A percentile compares a stretch with the other conserved stretches of the same genome.
Evolutionary conservation across 2,888 invertebrate genomes (phyloP).

Genomic region (Apoda limacodes): DNA sequence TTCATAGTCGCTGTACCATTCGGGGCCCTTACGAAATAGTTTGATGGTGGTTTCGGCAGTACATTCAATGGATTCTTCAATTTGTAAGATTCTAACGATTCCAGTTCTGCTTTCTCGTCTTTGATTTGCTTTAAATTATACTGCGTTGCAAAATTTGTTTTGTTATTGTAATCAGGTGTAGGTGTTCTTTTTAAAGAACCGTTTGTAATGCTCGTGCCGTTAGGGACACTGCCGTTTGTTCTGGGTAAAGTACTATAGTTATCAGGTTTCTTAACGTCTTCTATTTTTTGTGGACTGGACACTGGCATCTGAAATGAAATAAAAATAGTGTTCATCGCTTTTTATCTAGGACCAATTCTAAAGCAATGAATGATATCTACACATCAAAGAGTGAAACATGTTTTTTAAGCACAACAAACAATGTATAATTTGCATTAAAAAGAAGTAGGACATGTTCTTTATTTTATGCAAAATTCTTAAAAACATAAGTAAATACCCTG

Average conservation of each 20-base stretch:
- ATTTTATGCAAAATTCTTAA: no score
- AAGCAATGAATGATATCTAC: no score
- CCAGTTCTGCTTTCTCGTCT: conserved; percentile 76
- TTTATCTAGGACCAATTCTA: no score
- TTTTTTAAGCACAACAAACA: no score
- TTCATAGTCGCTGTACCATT: conserved; percentile 69
- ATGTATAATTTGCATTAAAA: no score
- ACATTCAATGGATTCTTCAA: conserved; percentile 73
- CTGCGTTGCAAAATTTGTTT: conserved; percentile 28
- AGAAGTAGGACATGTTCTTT: no score
- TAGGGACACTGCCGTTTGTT: conserved; percentile 27
- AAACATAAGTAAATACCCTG: no score
- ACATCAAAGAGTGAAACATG: no score
- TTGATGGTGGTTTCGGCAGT: conserved; percentile 75
- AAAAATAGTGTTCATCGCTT: no score
- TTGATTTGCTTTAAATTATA: conserved; percentile 35
- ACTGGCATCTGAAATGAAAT: conserved; percentile 56
- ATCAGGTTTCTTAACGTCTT: conserved; percentile 30
- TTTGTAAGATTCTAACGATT: conserved; percentile 81
- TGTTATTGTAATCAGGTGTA: conserved; percentile 51
- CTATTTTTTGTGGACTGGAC: conserved; percentile 43
- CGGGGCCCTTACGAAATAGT: conserved; percentile 73
- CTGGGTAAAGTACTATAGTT: conserved; percentile 24
- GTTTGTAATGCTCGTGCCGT: conserved; percentile 39
- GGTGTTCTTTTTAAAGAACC: conserved; percentile 45